These are phyloP conservation scores for Electrophaes corylata DNA, from an alignment of 2,888 invertebrate species.

Conservation along the genomic window DNA sequence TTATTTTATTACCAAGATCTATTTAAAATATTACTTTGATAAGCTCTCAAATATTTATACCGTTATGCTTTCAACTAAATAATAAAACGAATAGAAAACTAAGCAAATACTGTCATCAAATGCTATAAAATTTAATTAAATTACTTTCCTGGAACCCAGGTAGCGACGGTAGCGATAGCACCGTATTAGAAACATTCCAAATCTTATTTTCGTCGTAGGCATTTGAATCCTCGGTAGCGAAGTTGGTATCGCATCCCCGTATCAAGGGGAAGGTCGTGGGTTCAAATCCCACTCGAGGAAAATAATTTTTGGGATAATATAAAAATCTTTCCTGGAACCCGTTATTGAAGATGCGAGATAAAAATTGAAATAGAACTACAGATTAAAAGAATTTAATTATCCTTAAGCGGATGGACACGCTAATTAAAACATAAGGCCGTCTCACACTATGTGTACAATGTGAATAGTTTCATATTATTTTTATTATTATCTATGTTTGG, in stretches of 20 bases:
- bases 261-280: too few species aligned
- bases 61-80: neutral
- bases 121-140: slow-evolving; percentile 23
- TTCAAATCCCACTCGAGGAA: too few species aligned
- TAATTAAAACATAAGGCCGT: slow-evolving; percentile 23
- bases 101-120: slow-evolving; percentile 23
- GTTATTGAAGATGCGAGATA: slow-evolving; percentile 22
- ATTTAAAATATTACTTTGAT: neutral
- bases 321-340: slow-evolving; percentile 11
- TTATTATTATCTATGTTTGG: too few species aligned
- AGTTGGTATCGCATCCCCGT: too few species aligned
- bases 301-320: too few species aligned
- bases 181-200: too few species aligned
- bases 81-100: slow-evolving; percentile 4
- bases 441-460: neutral
- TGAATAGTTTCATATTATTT: neutral
- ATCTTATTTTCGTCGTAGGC: too few species aligned
- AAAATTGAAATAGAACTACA: slow-evolving; percentile 17
- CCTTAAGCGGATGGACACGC: slow-evolving; percentile 26
- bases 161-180: too few species aligned
- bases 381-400: slow-evolving; percentile 26
- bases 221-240: too few species aligned
- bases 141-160: slow-evolving; percentile 17
- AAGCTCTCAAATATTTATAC: neutral
- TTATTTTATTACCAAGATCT: too few species aligned